phyloP scores from a whole-genome alignment of 2,113 vertebrate genomes.

The Hiodon tergisus region DNA sequence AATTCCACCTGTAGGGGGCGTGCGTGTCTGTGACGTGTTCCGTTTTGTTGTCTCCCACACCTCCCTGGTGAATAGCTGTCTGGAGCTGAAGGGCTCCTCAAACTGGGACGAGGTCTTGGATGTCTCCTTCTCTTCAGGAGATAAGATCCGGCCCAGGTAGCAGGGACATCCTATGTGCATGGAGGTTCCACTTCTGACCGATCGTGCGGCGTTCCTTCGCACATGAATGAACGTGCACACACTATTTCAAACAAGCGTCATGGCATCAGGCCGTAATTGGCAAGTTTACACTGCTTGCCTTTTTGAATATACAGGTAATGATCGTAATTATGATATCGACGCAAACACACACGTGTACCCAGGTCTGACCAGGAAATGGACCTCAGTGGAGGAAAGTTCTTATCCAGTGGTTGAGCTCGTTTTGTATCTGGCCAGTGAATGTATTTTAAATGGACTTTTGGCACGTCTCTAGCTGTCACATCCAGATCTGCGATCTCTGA shows the following conservation, averaged over 20 bases:
- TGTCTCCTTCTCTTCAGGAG: conserved; percentile 57
- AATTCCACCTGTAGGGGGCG: not conserved
- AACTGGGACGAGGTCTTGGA: conserved; percentile 55
- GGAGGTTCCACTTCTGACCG: conserved; percentile 10
- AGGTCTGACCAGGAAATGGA: too few species aligned
- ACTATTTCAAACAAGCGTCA: too few species aligned
- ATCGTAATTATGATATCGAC: too few species aligned
- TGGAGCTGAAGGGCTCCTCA: conserved; percentile 33
- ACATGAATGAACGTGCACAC: not conserved
- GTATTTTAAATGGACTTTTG: too few species aligned
- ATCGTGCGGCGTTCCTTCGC: not conserved
- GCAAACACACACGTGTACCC: not conserved
- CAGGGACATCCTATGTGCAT: not conserved
- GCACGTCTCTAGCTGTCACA: too few species aligned
- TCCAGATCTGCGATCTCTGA: not conserved
- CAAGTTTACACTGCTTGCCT: too few species aligned
- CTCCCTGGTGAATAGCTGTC: conserved; percentile 6
- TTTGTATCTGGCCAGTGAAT: too few species aligned
- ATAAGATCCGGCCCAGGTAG: conserved; percentile 24
- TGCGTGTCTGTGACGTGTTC: not conserved
- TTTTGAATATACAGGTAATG: not conserved
- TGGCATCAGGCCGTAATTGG: too few species aligned
- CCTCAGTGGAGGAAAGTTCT: too few species aligned
- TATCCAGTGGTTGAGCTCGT: too few species aligned
- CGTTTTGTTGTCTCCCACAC: conserved; percentile 9